Evolutionary conservation across 1,140 invertebrate species (phyloP), one percentile per base, ranked within the genome.

Genomic region (Lerema accius): DNA sequence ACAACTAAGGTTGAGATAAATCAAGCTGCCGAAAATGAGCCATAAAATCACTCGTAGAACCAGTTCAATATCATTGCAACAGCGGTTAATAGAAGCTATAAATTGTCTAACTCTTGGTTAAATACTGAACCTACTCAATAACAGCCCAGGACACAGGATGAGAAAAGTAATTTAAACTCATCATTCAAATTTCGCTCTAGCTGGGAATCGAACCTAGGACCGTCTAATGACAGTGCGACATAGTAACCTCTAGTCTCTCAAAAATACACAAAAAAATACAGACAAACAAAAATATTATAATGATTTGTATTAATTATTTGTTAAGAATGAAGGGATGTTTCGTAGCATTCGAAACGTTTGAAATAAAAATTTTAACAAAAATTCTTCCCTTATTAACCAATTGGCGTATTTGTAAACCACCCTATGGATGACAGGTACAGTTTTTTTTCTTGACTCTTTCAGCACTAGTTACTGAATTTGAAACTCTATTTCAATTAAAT

Each of bases 21-120:
- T 53, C 50, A 53, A 51, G 37, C 9, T 40, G 50, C 50, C 40
- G 15, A 53, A 53, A 53, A 51, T n/a, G 49, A 39, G 16, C 49
- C 35, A 51, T 51, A 51, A 51, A 51, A 51, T 32, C 10, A 7
- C 28, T n/a, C 32, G 19, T 16, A 35, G 49, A 40, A 53, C 35
- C 39, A 53, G 50, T 40, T 53, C 39, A 39, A 53, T 23, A 13
- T 40, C 37, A 40, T 53, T 53, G 37, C 50, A 39, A 19, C 32
- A 51, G 32, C 49, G 11, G 19, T 26, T 53, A 35, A 37, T 51
- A 15, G 9, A 23, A 14, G 16, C 9, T 16, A 39, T 53, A 11
- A 9, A 17, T 26, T 39, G 39, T 23, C n/a, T 10, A 7, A 48
- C 5, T 10, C 39, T 40, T 5, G 4, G 14, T 1, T 40, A 40